phyloP scores from a whole-genome alignment of 2,888 invertebrate species.

The Caenorhabditis angaria region DNA sequence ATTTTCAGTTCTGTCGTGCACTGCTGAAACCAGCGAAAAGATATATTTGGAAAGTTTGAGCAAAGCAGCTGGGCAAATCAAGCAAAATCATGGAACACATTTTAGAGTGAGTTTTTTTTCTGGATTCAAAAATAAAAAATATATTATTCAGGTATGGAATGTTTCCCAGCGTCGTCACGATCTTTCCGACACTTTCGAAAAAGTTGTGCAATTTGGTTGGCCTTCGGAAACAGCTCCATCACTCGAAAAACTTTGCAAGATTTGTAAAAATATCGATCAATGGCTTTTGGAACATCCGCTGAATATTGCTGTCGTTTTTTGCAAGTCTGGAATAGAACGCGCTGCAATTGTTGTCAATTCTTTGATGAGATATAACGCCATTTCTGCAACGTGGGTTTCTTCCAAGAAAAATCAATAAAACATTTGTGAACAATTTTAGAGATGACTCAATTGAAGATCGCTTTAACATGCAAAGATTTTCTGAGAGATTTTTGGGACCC shows the following conservation, averaged over 20 bases:
- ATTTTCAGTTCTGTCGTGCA: conserved; percentile 35
- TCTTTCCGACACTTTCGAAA: conserved; percentile 77
- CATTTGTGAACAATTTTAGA: conserved; percentile 70
- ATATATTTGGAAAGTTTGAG: conserved; percentile 43
- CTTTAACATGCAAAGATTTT: conserved; percentile 89
- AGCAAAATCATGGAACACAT: conserved; percentile 29
- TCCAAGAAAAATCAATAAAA: no score
- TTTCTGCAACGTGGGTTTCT: conserved; percentile 80
- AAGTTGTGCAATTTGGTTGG: conserved; percentile 84
- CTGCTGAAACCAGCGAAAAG: conserved; percentile 36
- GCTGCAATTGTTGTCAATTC: conserved; percentile 88
- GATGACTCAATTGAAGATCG: conserved; percentile 83
- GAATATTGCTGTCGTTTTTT: conserved; percentile 87
- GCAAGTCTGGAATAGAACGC: conserved; percentile 83
- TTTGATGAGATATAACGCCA: conserved; percentile 92
- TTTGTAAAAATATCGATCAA: conserved; percentile 91
- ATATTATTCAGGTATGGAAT: conserved; percentile 82
- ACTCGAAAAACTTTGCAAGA: conserved; percentile 86
- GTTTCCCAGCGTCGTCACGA: conserved; percentile 81
- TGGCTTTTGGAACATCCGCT: conserved; percentile 86
- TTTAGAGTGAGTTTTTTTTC: conserved; percentile 15
- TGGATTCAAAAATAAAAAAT: background rate
- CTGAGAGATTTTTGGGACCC: conserved; percentile 82
- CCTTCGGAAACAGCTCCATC: conserved; percentile 84
- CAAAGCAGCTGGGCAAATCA: conserved; percentile 74